phyloP scores from a whole-genome alignment of 2,113 vertebrate genomes.

The Trogon surrucura region DNA sequence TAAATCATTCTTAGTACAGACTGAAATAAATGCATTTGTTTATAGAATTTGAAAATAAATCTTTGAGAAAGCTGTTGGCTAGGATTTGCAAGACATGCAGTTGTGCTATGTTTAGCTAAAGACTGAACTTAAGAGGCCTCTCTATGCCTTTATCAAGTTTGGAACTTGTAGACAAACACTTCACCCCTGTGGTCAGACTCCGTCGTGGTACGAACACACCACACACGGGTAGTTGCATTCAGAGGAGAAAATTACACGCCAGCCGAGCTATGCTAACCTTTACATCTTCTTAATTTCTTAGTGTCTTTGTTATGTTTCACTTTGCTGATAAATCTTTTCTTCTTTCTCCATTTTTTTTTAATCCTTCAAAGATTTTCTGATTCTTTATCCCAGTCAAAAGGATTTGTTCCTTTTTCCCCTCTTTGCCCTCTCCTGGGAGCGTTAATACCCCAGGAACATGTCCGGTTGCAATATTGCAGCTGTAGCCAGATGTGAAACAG shows the following conservation, averaged over 20 bases:
- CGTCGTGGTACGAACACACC: no score
- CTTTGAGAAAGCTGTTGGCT: neutral
- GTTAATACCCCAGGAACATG: neutral
- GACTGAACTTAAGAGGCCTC: neutral
- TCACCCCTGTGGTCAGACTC: neutral
- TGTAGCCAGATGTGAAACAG: conserved; percentile 6
- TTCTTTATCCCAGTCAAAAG: neutral
- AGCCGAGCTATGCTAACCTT: neutral
- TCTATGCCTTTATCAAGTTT: neutral
- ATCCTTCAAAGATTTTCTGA: neutral
- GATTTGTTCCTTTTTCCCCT: neutral
- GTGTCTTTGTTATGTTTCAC: neutral
- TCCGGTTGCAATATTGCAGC: neutral
- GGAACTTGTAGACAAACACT: neutral
- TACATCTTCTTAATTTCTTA: neutral
- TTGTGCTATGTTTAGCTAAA: neutral
- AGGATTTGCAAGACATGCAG: neutral
- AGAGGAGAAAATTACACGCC: neutral
- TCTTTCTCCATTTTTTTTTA: neutral
- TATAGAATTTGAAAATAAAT: neutral
- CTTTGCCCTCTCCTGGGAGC: neutral
- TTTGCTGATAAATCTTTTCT: neutral
- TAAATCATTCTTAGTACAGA: neutral
- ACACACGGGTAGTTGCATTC: neutral
- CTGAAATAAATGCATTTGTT: neutral